Base-by-base conservation (phyloP, 1,140 invertebrate species). In the Tetraneura akinire region DNA sequence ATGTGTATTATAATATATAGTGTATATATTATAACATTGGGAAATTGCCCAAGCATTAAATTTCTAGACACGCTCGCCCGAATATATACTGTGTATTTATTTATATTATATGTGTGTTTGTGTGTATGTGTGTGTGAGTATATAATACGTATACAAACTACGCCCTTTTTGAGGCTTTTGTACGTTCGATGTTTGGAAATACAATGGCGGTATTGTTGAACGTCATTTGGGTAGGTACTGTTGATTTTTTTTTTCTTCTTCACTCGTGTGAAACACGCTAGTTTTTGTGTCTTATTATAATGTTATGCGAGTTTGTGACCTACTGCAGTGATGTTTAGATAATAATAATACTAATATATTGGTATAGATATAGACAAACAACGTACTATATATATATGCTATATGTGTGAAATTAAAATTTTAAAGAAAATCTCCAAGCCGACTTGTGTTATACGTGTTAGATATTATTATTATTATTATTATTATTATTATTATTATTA, bases 181-280 rank as follows among this genome's bases (percentile, higher is more conserved):
- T 76, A 37, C 32, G 51, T 57, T 55, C 32, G 32, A 8, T 16
- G 51, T 76, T 37, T 42, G 21, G 57, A 60, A 57, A 76, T 11
- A 76, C 73, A 76, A 76, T 76, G 32, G 32, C 32, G 51, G 37
- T 76, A 76, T 76, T 76, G 53, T 76, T 76, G 49, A 57, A 55
- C 16, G 70, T 73, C 29, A 76, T 76, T 76, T 55, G 8, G 3
- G 32, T 37, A 37, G 32, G 32, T 37, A 76, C 49, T 57, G 73
- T 76, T 76, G 49, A 76, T 42, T 55, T 76, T 55, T 55, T 76
- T 55, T 68, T 55, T 21, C 2, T 11, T 8, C 6, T 16, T 23
- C 57, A 9, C 53, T 26, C 9, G 73, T 6, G 32, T 11, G 32
- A 42, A 23, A 76, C 49, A 74, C 51, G 29, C 9, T 51, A n/a